Percentiles rank a stretch among this genome's conserved stretches.
Evolutionary conservation across 2,113 vertebrate species (phyloP).

Genomic region (Lates calcarifer): DNA sequence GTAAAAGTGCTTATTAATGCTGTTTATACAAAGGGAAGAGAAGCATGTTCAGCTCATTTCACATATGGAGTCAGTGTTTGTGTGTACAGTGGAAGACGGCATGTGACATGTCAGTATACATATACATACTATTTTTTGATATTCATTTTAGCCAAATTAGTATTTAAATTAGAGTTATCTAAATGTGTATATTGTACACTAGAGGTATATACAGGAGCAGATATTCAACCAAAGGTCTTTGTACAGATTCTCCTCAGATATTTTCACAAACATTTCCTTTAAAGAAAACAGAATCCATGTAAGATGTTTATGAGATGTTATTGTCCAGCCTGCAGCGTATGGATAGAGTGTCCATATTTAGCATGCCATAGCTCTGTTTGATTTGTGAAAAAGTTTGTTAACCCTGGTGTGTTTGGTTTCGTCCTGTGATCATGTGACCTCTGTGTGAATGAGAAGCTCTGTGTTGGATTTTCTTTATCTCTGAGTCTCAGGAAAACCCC

Average conservation of each 20-base stretch:
- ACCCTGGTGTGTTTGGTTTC: constrained; percentile 4
- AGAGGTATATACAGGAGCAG: constrained; percentile 64
- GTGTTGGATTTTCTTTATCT: not conserved
- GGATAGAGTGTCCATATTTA: constrained; percentile 3
- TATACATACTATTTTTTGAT: constrained; percentile 62
- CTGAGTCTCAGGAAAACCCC: constrained; percentile 31
- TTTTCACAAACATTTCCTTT: constrained; percentile 44
- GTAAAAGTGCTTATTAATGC: not conserved
- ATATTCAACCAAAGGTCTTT: constrained; percentile 76
- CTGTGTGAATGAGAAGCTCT: constrained; percentile 19
- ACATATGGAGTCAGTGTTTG: not conserved
- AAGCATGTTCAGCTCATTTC: constrained; percentile 21
- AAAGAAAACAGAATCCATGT: constrained; percentile 16
- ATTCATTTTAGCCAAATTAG: constrained; percentile 62
- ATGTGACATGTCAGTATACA: not conserved
- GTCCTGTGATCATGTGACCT: constrained; percentile 13
- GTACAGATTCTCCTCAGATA: constrained; percentile 57
- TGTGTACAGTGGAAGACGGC: not conserved
- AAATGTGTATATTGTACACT: constrained; percentile 74
- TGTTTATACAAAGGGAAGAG: constrained; percentile 48
- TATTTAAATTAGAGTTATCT: constrained; percentile 79
- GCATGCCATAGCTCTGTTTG: constrained; percentile 23
- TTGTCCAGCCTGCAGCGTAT: constrained; percentile 20
- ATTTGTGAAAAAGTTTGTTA: not conserved
- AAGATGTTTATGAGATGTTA: not conserved